Evolutionary conservation across 2,888 invertebrate genomes (phyloP), one percentile per base, ranked within the genome.

Genomic region (Polylopha cassiicola): DNA sequence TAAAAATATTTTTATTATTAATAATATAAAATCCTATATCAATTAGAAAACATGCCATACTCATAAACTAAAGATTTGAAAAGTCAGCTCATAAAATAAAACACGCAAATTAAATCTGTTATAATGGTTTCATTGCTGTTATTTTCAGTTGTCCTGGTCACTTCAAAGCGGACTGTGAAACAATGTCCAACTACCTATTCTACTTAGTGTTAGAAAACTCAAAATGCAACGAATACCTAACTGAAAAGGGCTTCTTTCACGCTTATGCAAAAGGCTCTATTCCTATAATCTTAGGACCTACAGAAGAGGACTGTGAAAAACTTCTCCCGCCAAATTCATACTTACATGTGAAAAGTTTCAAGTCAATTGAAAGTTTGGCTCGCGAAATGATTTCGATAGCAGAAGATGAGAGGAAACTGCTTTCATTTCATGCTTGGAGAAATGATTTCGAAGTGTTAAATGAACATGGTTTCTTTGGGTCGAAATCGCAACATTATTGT

Each of bases 181-280:
- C 66, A 3, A 65, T 91, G 24, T 66, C 79, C 0, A 53, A 81
- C 4, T 92, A 92, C 63, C 77, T 90, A 51, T 92, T 92, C 62
- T 91, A 92, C 54, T 64, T 92, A 23, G 87, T 90, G 0, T 88
- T 92, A 47, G 92, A 92, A 65, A 92, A 92, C 58, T 87, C 90
- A 0, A 87, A 88, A 50, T 92, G 92, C 56, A 76, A 78, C 3
- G 89, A 92, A 58, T 92, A 92, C 53, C 66, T 92, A 27, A 92
- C 91, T 0, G 92, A 92, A 58, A 92, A 92, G 61, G 60, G 88
- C 1, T 92, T 89, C 71, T 89, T 90, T 81, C 87, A 91, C 50
- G 90, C 89, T 0, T 91, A 87, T 51, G 55, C 70, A 1, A 91
- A 90, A 62, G 85, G 87, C 8, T 79, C 90, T 0, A 87, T 91